Evolutionary conservation across 2,113 vertebrate genomes (phyloP), one percentile per base, ranked within the genome.

Genomic region (Pachyramphus minor): DNA sequence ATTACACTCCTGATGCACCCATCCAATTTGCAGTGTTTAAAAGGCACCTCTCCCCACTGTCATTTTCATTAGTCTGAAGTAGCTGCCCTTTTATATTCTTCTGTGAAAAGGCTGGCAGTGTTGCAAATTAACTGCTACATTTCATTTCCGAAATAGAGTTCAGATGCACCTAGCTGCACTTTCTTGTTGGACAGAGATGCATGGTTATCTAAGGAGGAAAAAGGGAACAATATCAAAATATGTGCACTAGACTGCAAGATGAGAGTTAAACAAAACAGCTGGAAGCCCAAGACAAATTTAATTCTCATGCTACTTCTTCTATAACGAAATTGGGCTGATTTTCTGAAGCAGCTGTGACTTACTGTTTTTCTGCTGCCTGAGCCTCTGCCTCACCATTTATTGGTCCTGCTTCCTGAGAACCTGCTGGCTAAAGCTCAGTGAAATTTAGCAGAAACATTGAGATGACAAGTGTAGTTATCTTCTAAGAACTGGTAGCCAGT

Each of bases 101-200:
- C 53, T 58, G n/a, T 72, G 82, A 17, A 88, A 90, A 90, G 56
- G 41, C 60, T 94, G 84, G 71, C 78, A 78, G 82, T 84, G 68
- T 45, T 93, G 73, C 68, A 93, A 94, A 96, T 94, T 86, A 94
- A 81, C 93, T 95, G 93, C 90, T 96, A 90, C 89, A 33, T 88
- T 94, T 90, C 19, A 84, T 90, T 92, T 90, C 87, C 75, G 88
- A 89, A 91, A 37, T 4, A 64, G 67, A 85, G 82, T 59, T 91
- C 78, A 81, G 79, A 91, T 31, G 78, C n/a, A 80, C 37, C 53
- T 53, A 74, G 31, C 6, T 88, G 42, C 16, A 92, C 72, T 96
- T 77, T 55, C 8, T 39, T 87, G 23, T 30, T 50, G 47, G 44
- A 58, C 39, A 88, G 79, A 78, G 23, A 11, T 90, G 25, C 39